phyloP scores from a whole-genome alignment of 2,888 invertebrate species.

The Amphimallon solstitiale region DNA sequence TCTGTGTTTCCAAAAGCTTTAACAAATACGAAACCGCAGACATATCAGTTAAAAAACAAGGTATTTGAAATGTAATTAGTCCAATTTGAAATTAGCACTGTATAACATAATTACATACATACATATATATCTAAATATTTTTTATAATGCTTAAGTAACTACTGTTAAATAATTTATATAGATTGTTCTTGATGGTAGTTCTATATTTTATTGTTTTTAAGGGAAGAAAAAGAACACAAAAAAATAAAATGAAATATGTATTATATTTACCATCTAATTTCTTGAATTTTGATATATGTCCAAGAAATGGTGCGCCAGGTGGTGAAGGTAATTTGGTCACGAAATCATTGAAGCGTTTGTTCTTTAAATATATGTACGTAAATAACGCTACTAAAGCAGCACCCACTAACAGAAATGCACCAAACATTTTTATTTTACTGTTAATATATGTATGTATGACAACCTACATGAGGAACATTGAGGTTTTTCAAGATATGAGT shows the following conservation, averaged over 20 bases:
- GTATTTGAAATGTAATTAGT: too few relatives aligned
- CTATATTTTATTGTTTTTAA: neutral
- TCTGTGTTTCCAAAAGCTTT: too few relatives aligned
- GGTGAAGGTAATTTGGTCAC: conserved; percentile 52
- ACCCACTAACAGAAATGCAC: conserved; percentile 16
- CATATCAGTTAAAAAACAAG: too few relatives aligned
- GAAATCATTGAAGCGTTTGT: conserved; percentile 36
- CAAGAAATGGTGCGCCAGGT: conserved; percentile 53
- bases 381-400: conserved; percentile 13
- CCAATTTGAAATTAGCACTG: too few relatives aligned
- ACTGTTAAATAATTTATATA: too few relatives aligned
- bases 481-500: neutral
- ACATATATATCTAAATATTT: too few relatives aligned
- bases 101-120: too few relatives aligned
- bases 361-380: conserved; percentile 33
- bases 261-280: conserved; percentile 47
- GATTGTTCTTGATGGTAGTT: too few relatives aligned
- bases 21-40: too few relatives aligned
- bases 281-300: conserved; percentile 55
- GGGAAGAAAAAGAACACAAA: neutral
- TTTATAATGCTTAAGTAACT: too few relatives aligned
- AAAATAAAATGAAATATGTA: neutral
- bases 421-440: conserved; percentile 20
- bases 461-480: neutral
- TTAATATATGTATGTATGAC: neutral